Percentiles rank a stretch among this genome's conserved stretches.
phyloP scores from a whole-genome alignment of 2,797 vertebrate genomes.

The Peromyscus aztecus region DNA sequence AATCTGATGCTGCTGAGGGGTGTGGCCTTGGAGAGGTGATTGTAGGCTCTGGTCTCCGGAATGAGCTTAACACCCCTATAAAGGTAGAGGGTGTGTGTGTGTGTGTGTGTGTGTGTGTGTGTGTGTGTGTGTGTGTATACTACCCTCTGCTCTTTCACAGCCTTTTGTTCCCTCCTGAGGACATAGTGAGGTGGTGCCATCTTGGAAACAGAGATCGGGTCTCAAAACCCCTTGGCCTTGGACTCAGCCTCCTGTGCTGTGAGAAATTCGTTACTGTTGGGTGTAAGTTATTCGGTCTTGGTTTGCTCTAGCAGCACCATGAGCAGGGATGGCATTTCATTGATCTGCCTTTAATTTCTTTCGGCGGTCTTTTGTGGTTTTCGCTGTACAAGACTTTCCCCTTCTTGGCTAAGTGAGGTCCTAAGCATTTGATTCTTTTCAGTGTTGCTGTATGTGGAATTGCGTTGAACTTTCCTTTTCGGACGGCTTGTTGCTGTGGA shows the following conservation, averaged over 20 bases:
- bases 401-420: neutral
- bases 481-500: too few species aligned
- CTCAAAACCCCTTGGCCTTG: neutral
- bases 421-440: neutral
- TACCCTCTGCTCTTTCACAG: neutral
- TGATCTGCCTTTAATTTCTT: neutral
- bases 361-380: accelerated
- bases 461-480: neutral
- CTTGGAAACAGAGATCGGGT: neutral
- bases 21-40: neutral
- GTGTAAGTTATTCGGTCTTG: neutral
- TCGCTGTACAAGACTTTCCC: neutral
- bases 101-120: neutral
- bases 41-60: too few species aligned
- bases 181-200: too few species aligned
- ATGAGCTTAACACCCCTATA: neutral
- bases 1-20: neutral
- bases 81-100: neutral
- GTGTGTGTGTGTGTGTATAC: neutral
- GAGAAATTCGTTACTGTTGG: neutral
- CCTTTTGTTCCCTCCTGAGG: neutral
- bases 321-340: neutral
- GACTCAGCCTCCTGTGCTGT: neutral
- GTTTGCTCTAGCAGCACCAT: neutral
- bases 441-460: neutral